Percentiles rank a stretch among this genome's conserved stretches.
phyloP scores from a whole-genome alignment of 2,888 invertebrate genomes.

The Diogma glabrata region DNA sequence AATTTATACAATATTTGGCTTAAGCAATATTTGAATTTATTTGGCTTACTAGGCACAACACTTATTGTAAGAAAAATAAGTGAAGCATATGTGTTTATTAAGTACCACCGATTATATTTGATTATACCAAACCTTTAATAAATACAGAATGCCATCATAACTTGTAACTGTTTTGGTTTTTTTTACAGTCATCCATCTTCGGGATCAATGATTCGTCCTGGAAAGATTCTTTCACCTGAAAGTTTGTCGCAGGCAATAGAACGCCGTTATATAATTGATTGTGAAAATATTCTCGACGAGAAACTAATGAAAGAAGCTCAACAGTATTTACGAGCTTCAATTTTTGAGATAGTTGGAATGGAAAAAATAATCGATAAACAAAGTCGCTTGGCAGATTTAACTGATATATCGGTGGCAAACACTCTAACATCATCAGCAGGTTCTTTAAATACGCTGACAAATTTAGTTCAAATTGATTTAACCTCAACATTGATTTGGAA shows the following conservation, averaged over 20 bases:
- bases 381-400: slow-evolving; percentile 32
- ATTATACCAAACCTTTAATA: too few species aligned
- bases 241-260: slow-evolving; percentile 64
- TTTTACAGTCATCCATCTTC: slow-evolving; percentile 64
- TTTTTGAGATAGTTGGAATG: slow-evolving; percentile 84
- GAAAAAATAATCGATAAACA: slow-evolving; percentile 63
- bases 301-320: slow-evolving; percentile 50
- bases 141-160: too few species aligned
- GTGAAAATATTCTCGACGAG: slow-evolving; percentile 44
- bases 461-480: slow-evolving; percentile 30
- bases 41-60: too few species aligned
- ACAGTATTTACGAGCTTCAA: slow-evolving; percentile 64
- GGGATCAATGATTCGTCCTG: slow-evolving; percentile 79
- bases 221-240: slow-evolving; percentile 62
- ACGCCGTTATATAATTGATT: slow-evolving; percentile 44
- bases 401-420: slow-evolving; percentile 30
- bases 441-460: slow-evolving; percentile 41
- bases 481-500: slow-evolving; percentile 34
- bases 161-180: too few species aligned
- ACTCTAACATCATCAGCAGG: slow-evolving; percentile 52
- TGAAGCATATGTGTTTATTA: too few species aligned
- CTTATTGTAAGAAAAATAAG: too few species aligned
- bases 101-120: too few species aligned
- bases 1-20: neutral
- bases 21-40: neutral